Evolutionary conservation across 2,888 invertebrate species (phyloP).

Genomic region (Heliothis peltigera): DNA sequence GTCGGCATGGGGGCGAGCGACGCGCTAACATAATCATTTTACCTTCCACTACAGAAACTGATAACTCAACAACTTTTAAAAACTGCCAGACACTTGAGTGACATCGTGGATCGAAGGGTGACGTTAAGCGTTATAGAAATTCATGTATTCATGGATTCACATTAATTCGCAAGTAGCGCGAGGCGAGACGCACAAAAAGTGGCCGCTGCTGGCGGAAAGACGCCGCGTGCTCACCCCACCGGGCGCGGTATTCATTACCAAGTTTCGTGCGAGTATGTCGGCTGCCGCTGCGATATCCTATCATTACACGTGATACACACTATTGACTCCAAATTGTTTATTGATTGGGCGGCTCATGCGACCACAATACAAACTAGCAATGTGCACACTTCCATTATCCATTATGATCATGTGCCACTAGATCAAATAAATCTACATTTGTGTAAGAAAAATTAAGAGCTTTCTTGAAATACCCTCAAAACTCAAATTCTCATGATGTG

Average conservation of each 20-base stretch:
- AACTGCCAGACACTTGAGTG: conserved; percentile 36
- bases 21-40: conserved; percentile 10
- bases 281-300: conserved; percentile 26
- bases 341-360: conserved; percentile 24
- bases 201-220: conserved; percentile 41
- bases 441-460: no score
- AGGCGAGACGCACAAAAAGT: conserved; percentile 60
- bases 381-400: no score
- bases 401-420: no score
- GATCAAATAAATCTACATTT: no score
- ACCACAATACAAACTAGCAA: neutral
- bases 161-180: conserved; percentile 52
- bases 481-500: no score
- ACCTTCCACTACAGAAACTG: conserved; percentile 11
- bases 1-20: neutral
- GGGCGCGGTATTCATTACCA: neutral
- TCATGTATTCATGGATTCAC: conserved; percentile 60
- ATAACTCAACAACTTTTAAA: conserved; percentile 11
- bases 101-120: conserved; percentile 47
- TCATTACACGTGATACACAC: conserved; percentile 16
- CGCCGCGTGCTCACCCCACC: conserved; percentile 13
- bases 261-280: conserved; percentile 33
- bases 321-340: conserved; percentile 27
- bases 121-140: conserved; percentile 61
- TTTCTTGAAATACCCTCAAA: no score